Evolutionary conservation across 2,113 vertebrate genomes (phyloP), one percentile per base, ranked within the genome.

Genomic region (Paradoxurus hermaphroditus): DNA sequence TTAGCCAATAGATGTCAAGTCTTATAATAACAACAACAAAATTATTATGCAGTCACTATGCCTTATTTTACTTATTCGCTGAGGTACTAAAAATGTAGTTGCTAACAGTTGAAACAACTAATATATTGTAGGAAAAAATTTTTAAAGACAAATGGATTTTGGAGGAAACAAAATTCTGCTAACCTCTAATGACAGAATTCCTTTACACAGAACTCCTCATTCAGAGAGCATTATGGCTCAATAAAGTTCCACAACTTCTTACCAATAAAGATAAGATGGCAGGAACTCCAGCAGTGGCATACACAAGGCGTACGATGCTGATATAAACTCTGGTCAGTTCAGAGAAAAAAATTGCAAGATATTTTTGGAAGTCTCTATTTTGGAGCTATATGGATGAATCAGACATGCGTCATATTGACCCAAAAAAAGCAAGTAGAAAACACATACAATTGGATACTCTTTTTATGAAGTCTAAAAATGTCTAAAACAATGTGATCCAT

Each of bases 331-430:
- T 85, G 13, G 53, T 68, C 49, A n/a, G 15, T 12, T 92, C 29
- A 59, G 34, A 12, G 70, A 97, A 65, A 77, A 49, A 51, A 59
- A 59, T 23, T 44, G 39, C 36, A 83, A 83, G 34, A 67, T 83
- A 90, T 77, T 97, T 92, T 95, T 90, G 46, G 39, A 87, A 95
- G 68, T 77, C 27, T 92, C 46, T 91, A 49, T 31, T 90, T 96
- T 79, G 72, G 56, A 95, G 15, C 36, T 36, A 23, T 41, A 25
- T 70, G 63, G 27, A 49, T 95, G 34, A 89, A 56, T 94, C 59
- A 89, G 46, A 75, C 11, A 63, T 23, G 56, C 6, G 0, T 86
- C 56, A 86, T 29, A 27, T 51, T 67, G 19, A 72, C 34, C 8
- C 36, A 29, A 88, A 84, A 83, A 72, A 51, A 13, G 16, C 18